Evolutionary conservation across 2,113 vertebrate species (phyloP), one percentile per base, ranked within the genome.

Genomic region (Otocyon megalotis): DNA sequence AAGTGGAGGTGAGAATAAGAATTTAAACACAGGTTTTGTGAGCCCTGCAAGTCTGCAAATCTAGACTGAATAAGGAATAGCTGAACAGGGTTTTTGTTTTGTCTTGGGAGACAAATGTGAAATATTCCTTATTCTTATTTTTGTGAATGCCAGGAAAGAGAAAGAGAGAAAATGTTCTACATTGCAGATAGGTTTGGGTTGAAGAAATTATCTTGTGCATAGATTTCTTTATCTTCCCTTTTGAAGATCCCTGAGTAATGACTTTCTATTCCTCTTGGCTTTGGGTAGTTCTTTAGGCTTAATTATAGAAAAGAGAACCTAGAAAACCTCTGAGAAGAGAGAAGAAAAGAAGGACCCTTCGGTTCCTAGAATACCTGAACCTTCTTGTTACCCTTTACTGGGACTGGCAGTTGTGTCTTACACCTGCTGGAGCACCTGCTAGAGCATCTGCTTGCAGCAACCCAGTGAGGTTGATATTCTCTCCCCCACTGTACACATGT

Each of bases 201-300:
- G 24, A 91, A 92, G 90, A 95, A 85, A 80, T 79, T n/a, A 77
- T 71, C 67, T 58, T 76, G 74, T 77, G 65, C n/a, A 56, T 22
- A 56, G 67, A 62, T 90, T 88, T 77, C 83, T 83, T 71, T 5
- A 35, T 80, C 76, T 94, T 96, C n/a, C 32, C 8, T 95, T 83
- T 77, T 10, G 20, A 84, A 94, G 19, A 8, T 88, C 30, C 32
- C 56, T 53, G 30, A 63, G 15, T 77, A 50, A 63, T 65, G 24
- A 54, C 19, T 90, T 86, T 80, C 48, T 63, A 24, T 88, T 16
- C 22, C 8, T 80, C 37, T 93, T 82, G 37, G 58, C 24, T 76
- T 92, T 48, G 43, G 20, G 28, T 4, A 76, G 32, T 89, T 89
- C 30, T 92, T 85, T 56, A 48, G 54, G 53, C 13, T 22, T 88